Evolutionary conservation across 2,113 vertebrate genomes (phyloP), one percentile per base, ranked within the genome.

Genomic region (Rattus rattus): DNA sequence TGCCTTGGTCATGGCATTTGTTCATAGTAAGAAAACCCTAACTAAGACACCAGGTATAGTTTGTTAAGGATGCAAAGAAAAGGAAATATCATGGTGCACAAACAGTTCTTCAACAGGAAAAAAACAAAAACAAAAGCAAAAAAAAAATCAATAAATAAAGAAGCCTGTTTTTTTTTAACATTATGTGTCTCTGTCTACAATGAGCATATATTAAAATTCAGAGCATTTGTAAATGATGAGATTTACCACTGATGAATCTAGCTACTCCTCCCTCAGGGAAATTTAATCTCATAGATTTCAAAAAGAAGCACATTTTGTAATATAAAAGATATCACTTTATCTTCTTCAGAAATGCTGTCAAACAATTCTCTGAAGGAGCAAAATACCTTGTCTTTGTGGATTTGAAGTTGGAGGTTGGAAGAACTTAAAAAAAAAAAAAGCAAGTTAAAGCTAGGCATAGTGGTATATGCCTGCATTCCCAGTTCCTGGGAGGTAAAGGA

Each of bases 261-360:
- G 33, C 72, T 69, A 88, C 39, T 39, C 16, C 1, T 85, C 54
- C 67, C 30, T 93, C 0, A 0, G 54, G 81, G 61, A 88, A 86
- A 89, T 90, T 92, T 92, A 79, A 95, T 91, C 49, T 88, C 56
- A 88, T 12, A 63, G 80, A 90, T 88, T 95, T 95, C 63, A 93
- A 49, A 54, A 69, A 43, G n/a, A 89, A 96, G 67, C 77, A 88
- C 19, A 91, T 76, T 93, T 87, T 79, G 69, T 84, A 96, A 47
- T 95, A 90, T 70, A 54, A 94, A 86, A 79, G 4, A 76, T 28
- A 59, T 2, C 59, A 59, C 19, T 97, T 95, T 83, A 72, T 83
- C 92, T 97, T 93, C 33, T 26, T 97, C 94, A 91, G 52, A 87
- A 94, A 83, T 88, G 7, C 47, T 88, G 39, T 91, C 93, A 59